Base-by-base conservation (phyloP, 2,797 vertebrate genomes). In the Podarcis lilfordi region DNA sequence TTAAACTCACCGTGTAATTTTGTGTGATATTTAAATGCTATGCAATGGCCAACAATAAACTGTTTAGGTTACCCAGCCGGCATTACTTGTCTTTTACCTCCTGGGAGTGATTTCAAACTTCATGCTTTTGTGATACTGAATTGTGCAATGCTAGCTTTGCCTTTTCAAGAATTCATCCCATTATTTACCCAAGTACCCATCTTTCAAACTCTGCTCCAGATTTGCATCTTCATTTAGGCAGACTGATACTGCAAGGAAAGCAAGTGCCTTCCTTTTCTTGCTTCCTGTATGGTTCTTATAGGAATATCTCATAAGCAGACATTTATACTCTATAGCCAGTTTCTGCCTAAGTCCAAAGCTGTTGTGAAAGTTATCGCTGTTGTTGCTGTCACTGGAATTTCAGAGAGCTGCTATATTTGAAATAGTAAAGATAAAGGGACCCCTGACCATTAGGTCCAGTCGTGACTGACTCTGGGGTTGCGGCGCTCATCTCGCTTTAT, bases 1-100 rank as follows among this genome's bases (percentile, higher is more conserved):
- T 93, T 87, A 76, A 92, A 85, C 11, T 84, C 91, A 89, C 37
- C 21, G 4, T 82, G 87, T 77, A 74, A 90, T 86, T 50, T 91
- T 2, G 4, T 84, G 3, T 75, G 66, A 9, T 43, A 84, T n/a
- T 84, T 92, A 91, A 91, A 91, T 89, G 66, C 25, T 7, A 32
- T 86, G 4, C 85, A 90, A 4, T 83, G 64, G 61, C 19, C 25
- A 86, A 23, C 79, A 86, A 85, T 11, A 80, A 25, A 61, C 0
- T 43, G 37, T 55, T 86, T 7, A 83, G 27, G 79, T 89, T 71
- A 86, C 6, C 4, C 91, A 35, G 76, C 79, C 80, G 92, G 25
- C 88, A 23, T 77, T 82, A 40, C 25, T 8, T 85, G 2, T 71
- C 89, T 43, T 78, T 0, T 84, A 59, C 23, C 29, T 89, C 37